A percentile compares a stretch with the other conserved stretches of the same genome.
phyloP scores from a whole-genome alignment of 1,140 invertebrate genomes.

The Drosophila jambulina region DNA sequence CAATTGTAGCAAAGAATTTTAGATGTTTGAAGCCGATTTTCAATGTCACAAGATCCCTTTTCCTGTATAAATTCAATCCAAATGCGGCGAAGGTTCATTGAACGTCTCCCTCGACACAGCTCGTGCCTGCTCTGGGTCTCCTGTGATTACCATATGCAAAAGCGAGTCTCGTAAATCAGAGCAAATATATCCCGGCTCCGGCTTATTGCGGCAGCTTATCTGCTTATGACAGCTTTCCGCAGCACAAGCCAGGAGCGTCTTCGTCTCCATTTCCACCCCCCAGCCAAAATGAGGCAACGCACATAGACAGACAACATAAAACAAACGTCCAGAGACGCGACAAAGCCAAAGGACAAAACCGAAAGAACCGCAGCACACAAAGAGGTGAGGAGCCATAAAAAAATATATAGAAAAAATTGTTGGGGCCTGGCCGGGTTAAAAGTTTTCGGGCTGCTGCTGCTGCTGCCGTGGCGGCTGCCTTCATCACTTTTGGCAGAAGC shows the following conservation, averaged over 20 bases:
- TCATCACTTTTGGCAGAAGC: conserved; percentile 63
- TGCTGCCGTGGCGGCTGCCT: conserved; percentile 39
- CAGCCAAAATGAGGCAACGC: conserved; percentile 57
- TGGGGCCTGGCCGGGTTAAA: conserved; percentile 27
- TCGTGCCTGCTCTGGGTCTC: conserved; percentile 25
- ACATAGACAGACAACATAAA: conserved; percentile 79
- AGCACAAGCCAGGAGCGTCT: conserved; percentile 32
- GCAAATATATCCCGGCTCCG: conserved; percentile 82
- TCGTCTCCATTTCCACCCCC: neutral
- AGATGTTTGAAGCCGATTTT: neutral
- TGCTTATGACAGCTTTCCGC: conserved; percentile 85
- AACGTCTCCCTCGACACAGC: conserved; percentile 26
- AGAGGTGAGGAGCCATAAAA: conserved; percentile 48
- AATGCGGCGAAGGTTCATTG: conserved; percentile 59
- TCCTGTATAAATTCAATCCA: neutral
- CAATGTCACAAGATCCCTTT: neutral
- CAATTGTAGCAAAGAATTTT: neutral
- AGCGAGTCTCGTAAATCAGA: conserved; percentile 83
- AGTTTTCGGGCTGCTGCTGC: conserved; percentile 43
- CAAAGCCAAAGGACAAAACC: conserved; percentile 75
- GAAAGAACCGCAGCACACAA: conserved; percentile 64
- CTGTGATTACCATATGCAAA: conserved; percentile 84
- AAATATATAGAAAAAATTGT: conserved; percentile 28
- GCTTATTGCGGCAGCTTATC: conserved; percentile 85
- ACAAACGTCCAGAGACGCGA: conserved; percentile 74